phyloP scores from a whole-genome alignment of 1,140 invertebrate genomes.

The Batillaria attramentaria region DNA sequence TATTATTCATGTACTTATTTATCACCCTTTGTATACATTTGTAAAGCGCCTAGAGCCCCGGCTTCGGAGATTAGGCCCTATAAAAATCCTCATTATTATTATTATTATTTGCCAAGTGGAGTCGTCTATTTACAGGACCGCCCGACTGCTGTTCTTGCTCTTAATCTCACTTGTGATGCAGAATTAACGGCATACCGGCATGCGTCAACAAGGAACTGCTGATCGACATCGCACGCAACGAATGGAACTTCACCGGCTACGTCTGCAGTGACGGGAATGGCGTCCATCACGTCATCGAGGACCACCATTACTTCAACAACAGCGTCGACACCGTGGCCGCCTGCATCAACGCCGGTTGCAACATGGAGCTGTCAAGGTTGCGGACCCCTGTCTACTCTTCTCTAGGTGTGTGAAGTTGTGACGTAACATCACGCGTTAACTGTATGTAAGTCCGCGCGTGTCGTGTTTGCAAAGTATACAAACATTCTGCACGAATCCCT shows the following conservation, averaged over 20 bases:
- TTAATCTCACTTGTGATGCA: too few relatives aligned
- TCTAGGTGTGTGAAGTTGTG: too few relatives aligned
- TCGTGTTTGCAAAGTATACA: too few relatives aligned
- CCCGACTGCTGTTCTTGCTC: too few relatives aligned
- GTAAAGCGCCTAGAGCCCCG: background rate
- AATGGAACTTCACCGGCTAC: constrained; percentile 66
- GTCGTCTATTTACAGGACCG: too few relatives aligned
- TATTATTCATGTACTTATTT: too few relatives aligned
- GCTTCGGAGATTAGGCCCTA: too few relatives aligned
- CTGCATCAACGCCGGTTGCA: constrained; percentile 59
- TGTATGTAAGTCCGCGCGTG: too few relatives aligned
- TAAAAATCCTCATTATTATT: too few relatives aligned
- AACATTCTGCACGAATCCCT: constrained; percentile 35
- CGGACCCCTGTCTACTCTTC: too few relatives aligned
- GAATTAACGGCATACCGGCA: constrained; percentile 64
- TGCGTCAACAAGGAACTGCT: constrained; percentile 64
- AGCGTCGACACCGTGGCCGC: constrained; percentile 51
- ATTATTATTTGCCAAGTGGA: background rate
- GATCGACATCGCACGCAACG: constrained; percentile 55
- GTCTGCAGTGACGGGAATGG: constrained; percentile 65
- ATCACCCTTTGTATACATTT: background rate
- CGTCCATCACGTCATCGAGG: constrained; percentile 54
- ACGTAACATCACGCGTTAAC: too few relatives aligned
- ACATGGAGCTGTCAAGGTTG: constrained; percentile 19
- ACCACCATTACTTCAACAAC: constrained; percentile 57